These are phyloP conservation scores for Triplophysa tibetana DNA, from an alignment of 2,113 vertebrate genomes.

Conservation along the genomic window DNA sequence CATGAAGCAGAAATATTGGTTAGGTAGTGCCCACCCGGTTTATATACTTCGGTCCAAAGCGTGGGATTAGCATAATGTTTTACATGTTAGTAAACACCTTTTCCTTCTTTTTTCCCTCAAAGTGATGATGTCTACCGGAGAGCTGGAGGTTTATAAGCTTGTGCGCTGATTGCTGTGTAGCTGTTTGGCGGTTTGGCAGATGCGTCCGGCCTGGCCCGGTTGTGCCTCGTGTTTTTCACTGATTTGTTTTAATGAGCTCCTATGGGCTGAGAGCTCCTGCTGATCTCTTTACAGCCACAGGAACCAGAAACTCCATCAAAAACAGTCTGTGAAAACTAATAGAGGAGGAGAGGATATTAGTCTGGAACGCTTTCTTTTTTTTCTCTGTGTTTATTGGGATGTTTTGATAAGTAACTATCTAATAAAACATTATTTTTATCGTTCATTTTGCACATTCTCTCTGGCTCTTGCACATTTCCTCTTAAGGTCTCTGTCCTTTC, in stretches of 20 bases:
- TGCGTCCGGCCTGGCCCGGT: constrained; percentile 31
- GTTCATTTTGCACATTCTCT: constrained; percentile 1
- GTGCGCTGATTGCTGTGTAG: constrained; percentile 34
- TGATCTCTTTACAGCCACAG: constrained; percentile 61
- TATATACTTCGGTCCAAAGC: background rate
- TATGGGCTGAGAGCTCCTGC: constrained; percentile 61
- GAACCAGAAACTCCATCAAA: constrained; percentile 54
- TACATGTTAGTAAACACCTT: constrained; percentile 33
- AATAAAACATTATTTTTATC: background rate
- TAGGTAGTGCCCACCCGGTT: background rate
- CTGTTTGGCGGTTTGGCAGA: constrained; percentile 52
- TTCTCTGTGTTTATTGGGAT: constrained; percentile 3
- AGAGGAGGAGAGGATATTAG: constrained; percentile 50
- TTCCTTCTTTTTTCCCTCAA: background rate
- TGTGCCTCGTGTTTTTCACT: constrained; percentile 54
- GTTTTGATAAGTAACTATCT: background rate
- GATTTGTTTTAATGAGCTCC: constrained; percentile 72
- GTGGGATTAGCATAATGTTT: constrained; percentile 23
- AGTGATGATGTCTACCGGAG: background rate
- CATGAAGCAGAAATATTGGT: no score
- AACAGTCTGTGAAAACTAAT: constrained; percentile 56
- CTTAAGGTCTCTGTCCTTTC: constrained; percentile 24
- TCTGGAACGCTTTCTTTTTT: background rate
- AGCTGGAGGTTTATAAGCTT: constrained; percentile 22
- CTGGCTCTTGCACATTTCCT: background rate